These are phyloP conservation scores for Thripadectes ignobilis DNA, from an alignment of 2,797 vertebrate genomes.

Conservation along the genomic window DNA sequence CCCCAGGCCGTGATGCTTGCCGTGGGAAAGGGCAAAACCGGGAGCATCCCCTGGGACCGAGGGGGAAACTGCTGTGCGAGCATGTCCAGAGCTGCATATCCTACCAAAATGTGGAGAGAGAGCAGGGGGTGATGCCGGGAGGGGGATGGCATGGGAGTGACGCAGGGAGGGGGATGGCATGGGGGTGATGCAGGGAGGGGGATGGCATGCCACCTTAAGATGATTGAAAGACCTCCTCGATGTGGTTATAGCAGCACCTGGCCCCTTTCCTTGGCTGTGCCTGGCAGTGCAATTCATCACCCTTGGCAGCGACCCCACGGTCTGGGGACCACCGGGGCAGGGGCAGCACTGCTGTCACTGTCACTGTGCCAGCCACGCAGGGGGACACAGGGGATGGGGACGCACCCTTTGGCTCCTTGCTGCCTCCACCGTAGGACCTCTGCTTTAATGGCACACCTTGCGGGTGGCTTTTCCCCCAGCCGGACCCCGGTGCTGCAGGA, in stretches of 20 bases:
- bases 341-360: background rate
- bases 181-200: too few species aligned
- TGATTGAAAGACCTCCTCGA: background rate
- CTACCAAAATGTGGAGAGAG: background rate
- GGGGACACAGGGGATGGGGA: background rate
- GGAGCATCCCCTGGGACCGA: background rate
- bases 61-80: background rate
- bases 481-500: background rate
- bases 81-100: background rate
- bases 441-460: background rate
- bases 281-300: background rate
- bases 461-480: background rate
- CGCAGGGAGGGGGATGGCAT: background rate
- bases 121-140: background rate
- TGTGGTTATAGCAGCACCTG: background rate
- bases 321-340: background rate
- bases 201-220: background rate
- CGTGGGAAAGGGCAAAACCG: background rate
- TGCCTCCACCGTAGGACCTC: background rate
- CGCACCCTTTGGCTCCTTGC: background rate
- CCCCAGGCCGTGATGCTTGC: background rate
- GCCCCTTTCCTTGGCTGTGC: too few species aligned
- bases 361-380: background rate
- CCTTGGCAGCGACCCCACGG: fast-evolving
- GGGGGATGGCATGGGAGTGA: background rate